Percentiles rank a stretch among this genome's conserved stretches.
phyloP scores from a whole-genome alignment of 2,888 invertebrate species.

The Hydrotaea cyrtoneurina region DNA sequence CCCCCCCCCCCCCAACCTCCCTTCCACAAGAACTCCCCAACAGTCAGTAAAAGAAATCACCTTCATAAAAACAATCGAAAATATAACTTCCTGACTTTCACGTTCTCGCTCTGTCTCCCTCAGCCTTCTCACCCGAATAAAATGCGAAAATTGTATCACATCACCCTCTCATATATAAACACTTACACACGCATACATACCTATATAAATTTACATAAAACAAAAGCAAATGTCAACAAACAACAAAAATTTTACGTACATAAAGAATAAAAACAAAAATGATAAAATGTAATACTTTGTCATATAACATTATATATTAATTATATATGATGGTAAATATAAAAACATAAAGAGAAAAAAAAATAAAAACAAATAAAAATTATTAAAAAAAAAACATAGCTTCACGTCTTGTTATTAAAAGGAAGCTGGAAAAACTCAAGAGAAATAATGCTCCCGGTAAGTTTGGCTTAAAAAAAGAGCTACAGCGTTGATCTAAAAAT shows the following conservation, averaged over 20 bases:
- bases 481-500: no score
- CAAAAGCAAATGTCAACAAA: constrained; percentile 55
- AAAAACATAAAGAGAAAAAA: constrained; percentile 48
- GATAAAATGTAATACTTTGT: constrained; percentile 67
- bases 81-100: not conserved
- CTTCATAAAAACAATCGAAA: not conserved
- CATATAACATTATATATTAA: constrained; percentile 68
- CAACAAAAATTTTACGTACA: constrained; percentile 73
- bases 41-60: constrained; percentile 13
- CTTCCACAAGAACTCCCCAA: not conserved
- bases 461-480: no score
- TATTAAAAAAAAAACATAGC: constrained; percentile 58
- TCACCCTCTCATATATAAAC: not conserved
- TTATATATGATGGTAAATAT: constrained; percentile 67
- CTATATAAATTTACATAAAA: constrained; percentile 50
- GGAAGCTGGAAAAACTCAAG: no score
- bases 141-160: constrained; percentile 7
- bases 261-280: constrained; percentile 72
- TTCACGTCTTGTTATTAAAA: no score
- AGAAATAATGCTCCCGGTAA: no score
- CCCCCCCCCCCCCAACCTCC: not conserved
- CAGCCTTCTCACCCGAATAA: not conserved
- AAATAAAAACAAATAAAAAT: constrained; percentile 62
- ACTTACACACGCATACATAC: constrained; percentile 28
- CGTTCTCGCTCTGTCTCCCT: constrained; percentile 4